Evolutionary conservation across 2,113 vertebrate species (phyloP).

Genomic region (Phalacrocorax carbo): DNA sequence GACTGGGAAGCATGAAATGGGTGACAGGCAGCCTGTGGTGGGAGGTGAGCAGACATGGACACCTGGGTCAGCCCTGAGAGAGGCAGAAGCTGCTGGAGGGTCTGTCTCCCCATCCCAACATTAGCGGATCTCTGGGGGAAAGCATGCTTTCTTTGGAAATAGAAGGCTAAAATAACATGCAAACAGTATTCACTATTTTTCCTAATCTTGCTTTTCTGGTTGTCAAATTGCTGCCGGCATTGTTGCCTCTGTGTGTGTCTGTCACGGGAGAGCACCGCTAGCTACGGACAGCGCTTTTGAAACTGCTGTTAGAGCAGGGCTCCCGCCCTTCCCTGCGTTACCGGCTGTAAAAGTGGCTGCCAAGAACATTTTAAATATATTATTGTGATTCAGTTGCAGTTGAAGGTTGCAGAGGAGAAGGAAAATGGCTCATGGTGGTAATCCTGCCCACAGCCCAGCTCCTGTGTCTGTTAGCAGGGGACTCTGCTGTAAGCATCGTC

Average conservation of each 20-base stretch:
- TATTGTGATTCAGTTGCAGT: neutral
- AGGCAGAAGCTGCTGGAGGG: neutral
- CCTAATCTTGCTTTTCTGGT: neutral
- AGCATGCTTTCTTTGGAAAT: neutral
- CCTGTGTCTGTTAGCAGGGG: neutral
- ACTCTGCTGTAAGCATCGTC: neutral
- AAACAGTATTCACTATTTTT: neutral
- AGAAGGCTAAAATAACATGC: neutral
- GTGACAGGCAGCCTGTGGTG: neutral
- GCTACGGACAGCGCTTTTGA: neutral
- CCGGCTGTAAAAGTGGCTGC: neutral
- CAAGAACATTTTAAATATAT: neutral
- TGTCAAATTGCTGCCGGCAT: neutral
- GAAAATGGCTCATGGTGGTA: neutral
- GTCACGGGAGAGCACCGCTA: neutral
- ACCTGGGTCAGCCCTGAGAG: neutral
- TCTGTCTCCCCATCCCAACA: fast-evolving
- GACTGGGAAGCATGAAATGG: neutral
- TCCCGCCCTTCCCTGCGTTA: neutral
- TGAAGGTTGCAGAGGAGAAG: neutral
- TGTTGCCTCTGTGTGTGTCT: neutral
- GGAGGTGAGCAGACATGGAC: neutral
- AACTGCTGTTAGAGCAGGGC: neutral
- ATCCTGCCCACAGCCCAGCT: neutral
- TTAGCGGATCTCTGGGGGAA: fast-evolving